Percentiles rank a stretch among this genome's conserved stretches.
phyloP scores from a whole-genome alignment of 2,113 vertebrate species.

The Seriola dumerili region DNA sequence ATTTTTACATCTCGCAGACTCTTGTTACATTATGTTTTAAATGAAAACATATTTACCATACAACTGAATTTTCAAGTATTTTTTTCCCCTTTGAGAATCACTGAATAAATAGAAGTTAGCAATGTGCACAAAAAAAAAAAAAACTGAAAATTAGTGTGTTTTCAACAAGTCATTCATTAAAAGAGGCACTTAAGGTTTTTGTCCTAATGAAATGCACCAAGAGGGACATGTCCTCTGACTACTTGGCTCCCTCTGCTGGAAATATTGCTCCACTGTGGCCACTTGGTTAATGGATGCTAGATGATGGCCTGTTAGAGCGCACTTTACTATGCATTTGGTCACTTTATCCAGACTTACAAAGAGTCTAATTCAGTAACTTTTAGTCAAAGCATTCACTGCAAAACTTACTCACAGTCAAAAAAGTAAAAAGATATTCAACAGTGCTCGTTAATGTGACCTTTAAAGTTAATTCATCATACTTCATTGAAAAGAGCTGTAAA shows the following conservation, averaged over 20 bases:
- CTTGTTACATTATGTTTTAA: background rate
- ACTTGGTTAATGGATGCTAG: background rate
- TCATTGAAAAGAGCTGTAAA: background rate
- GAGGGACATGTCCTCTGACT: background rate
- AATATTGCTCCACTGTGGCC: background rate
- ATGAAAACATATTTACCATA: background rate
- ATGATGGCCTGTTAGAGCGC: background rate
- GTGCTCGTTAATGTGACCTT: background rate
- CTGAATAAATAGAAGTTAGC: background rate
- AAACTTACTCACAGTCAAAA: background rate
- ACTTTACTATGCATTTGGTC: background rate
- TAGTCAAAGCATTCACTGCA: slow-evolving; percentile 1
- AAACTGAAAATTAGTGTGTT: background rate
- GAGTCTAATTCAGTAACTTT: slow-evolving; percentile 28
- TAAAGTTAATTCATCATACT: background rate
- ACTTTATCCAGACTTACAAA: background rate
- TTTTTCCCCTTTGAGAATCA: background rate
- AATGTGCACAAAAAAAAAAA: background rate
- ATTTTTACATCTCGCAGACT: no score
- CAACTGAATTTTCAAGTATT: no score
- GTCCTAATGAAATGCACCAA: background rate
- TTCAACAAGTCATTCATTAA: background rate
- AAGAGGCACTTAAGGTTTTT: slow-evolving; percentile 41
- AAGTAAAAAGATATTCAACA: no score
- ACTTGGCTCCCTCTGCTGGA: slow-evolving; percentile 57